phyloP scores from a whole-genome alignment of 1,140 invertebrate species.

The Palaemon carinicauda region DNA sequence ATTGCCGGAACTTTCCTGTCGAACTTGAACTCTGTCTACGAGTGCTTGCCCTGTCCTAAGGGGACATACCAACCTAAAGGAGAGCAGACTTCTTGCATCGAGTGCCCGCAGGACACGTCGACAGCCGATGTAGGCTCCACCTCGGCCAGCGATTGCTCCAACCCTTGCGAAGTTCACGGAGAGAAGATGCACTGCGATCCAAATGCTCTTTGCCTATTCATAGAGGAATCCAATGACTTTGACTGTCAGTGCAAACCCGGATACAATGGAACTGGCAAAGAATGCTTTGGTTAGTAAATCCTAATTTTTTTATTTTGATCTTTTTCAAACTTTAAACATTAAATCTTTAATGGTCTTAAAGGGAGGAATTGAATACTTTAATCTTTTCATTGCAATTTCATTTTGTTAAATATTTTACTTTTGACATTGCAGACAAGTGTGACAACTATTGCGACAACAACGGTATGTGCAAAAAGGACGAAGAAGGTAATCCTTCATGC shows the following conservation, averaged over 20 bases:
- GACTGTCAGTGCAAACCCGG: constrained; percentile 93
- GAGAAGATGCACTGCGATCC: constrained; percentile 85
- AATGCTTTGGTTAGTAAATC: constrained; percentile 68
- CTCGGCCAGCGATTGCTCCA: constrained; percentile 84
- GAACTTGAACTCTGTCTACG: constrained; percentile 68
- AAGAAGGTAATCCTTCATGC: constrained; percentile 68
- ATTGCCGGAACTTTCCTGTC: constrained; percentile 70
- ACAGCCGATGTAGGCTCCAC: constrained; percentile 82
- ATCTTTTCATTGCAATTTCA: too few species aligned
- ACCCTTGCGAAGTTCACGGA: constrained; percentile 87
- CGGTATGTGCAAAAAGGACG: constrained; percentile 84
- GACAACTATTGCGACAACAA: constrained; percentile 89
- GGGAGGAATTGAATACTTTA: too few species aligned
- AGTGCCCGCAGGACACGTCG: constrained; percentile 91
- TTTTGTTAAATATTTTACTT: too few species aligned
- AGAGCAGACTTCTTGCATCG: constrained; percentile 86
- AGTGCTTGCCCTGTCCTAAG: constrained; percentile 87
- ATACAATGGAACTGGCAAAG: constrained; percentile 86
- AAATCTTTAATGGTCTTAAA: too few species aligned
- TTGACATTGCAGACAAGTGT: constrained; percentile 78
- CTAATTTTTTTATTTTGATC: neutral
- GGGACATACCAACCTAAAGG: constrained; percentile 92
- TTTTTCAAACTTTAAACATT: too few species aligned
- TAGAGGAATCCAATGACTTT: constrained; percentile 82
- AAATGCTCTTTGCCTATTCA: constrained; percentile 88